These are phyloP conservation scores for Brachylomia viminalis DNA, from an alignment of 2,888 invertebrate species.

Conservation along the genomic window DNA sequence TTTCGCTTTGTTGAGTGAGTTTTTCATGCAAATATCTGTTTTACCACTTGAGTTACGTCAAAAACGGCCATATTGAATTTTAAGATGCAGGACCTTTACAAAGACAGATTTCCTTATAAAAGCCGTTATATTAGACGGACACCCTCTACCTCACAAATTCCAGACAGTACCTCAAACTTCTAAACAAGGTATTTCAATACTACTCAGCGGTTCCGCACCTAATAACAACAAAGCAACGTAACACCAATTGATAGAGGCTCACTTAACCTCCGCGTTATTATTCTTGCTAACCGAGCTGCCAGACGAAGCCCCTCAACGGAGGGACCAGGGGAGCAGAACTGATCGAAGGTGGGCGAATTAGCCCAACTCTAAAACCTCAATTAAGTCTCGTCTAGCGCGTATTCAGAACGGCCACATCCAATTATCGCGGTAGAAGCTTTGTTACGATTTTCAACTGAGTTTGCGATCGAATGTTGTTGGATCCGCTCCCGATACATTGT, in stretches of 20 bases:
- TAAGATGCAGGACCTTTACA: background rate
- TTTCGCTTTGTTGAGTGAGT: constrained; percentile 74
- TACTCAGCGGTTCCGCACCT: constrained; percentile 31
- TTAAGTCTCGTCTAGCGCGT: constrained; percentile 90
- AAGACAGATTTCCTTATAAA: background rate
- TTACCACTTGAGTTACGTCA: constrained; percentile 37
- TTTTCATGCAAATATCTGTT: constrained; percentile 69
- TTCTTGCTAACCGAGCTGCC: constrained; percentile 78
- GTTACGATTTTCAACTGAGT: constrained; percentile 82
- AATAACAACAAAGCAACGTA: constrained; percentile 73
- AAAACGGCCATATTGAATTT: constrained; percentile 39
- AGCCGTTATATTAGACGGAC: background rate
- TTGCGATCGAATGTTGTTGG: constrained; percentile 72
- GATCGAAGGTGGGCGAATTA: constrained; percentile 90
- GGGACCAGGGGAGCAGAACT: constrained; percentile 78
- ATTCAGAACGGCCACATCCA: constrained; percentile 89
- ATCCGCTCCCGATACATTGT: constrained; percentile 71
- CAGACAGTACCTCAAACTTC: constrained; percentile 29
- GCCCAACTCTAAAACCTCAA: constrained; percentile 90
- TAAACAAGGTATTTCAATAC: constrained; percentile 36
- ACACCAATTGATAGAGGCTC: constrained; percentile 78
- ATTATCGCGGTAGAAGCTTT: constrained; percentile 89
- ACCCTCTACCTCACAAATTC: background rate
- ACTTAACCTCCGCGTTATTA: constrained; percentile 84
- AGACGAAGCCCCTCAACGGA: constrained; percentile 83